Evolutionary conservation across 2,113 vertebrate genomes (phyloP), one percentile per base, ranked within the genome.

Genomic region (Arothron firmamentum): DNA sequence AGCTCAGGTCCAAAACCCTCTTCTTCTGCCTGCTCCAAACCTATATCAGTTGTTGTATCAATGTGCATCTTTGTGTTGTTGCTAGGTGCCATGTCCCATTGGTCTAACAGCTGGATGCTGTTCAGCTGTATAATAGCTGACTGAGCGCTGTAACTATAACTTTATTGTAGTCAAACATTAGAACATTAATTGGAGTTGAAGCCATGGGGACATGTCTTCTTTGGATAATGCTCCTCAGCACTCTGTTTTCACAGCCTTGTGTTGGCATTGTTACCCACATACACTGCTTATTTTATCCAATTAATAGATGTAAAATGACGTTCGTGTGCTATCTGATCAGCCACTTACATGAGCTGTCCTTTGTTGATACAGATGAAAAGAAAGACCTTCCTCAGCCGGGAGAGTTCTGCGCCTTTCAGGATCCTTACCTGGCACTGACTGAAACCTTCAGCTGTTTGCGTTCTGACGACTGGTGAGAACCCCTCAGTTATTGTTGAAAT

Each of bases 381-480:
- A 94, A 78, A 86, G 94, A 92, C 54, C 65, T 85, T 15, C 81
- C 90, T n/a, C 92, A 93, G 55, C 85, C 90, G 0, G 72, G 79
- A 0, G 93, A 93, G 19, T 78, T 93, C 55, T 87, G 89, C 51
- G 92, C 94, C 1, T 92, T 95, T 65, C 81, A 91, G 14, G 93
- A 91, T 59, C 95, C 96, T 0, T 93, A 98, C 7, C 6, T 72
- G 1, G 92, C 89, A 0, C 82, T 99, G 62, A 68, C 82, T 0
- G 93, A 95, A 74, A 94, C 93, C 10, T 87, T 99, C 56, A 79
- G 76, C 0, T 87, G 95, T 41, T 68, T 98, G 59, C 87, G 74
- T 74, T 92, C 92, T 17, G 92, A 94, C 0, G 92, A 96, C 84
- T 99, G 96, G 96, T 99, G 82, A 72, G 92, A 80, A 54, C 62